Evolutionary conservation across 92 coral and sea anemone genomes (phyloP).

Genomic region (Actinostola sp.): DNA sequence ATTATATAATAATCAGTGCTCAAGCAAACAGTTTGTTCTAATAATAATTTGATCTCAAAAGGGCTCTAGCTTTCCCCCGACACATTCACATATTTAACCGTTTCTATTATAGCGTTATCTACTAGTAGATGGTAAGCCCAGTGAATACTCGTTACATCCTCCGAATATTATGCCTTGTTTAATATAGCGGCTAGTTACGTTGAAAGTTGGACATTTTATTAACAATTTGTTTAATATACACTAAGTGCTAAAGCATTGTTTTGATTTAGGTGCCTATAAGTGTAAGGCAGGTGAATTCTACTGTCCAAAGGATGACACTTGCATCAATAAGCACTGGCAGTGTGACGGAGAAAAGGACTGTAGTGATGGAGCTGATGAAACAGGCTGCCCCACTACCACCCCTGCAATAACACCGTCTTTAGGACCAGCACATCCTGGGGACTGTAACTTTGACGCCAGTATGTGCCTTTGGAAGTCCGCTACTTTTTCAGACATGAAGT

Average conservation of each 20-base stretch:
- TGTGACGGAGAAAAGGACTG: conserved; percentile 91
- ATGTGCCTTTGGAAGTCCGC: conserved; percentile 84
- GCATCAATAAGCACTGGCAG: conserved; percentile 81
- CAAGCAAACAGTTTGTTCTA: too few species aligned
- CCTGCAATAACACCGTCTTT: conserved; percentile 46
- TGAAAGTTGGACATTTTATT: too few species aligned
- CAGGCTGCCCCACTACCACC: conserved; percentile 55
- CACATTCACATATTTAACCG: too few species aligned
- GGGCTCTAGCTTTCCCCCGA: too few species aligned
- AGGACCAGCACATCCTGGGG: conserved; percentile 72
- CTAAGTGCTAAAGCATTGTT: background rate
- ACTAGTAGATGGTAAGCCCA: too few species aligned
- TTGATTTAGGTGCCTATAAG: conserved; percentile 37
- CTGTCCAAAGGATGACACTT: conserved; percentile 83
- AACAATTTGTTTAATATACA: too few species aligned
- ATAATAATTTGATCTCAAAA: too few species aligned
- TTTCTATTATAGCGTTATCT: too few species aligned
- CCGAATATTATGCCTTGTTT: too few species aligned
- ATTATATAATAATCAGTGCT: too few species aligned
- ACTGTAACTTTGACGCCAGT: conserved; percentile 69
- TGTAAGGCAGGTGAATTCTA: conserved; percentile 73
- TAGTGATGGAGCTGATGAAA: conserved; percentile 92
- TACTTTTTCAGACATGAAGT: conserved; percentile 76
- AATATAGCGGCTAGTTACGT: too few species aligned
- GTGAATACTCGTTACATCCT: too few species aligned